phyloP scores from a whole-genome alignment of 2,797 vertebrate species.

The Agapornis canus region DNA sequence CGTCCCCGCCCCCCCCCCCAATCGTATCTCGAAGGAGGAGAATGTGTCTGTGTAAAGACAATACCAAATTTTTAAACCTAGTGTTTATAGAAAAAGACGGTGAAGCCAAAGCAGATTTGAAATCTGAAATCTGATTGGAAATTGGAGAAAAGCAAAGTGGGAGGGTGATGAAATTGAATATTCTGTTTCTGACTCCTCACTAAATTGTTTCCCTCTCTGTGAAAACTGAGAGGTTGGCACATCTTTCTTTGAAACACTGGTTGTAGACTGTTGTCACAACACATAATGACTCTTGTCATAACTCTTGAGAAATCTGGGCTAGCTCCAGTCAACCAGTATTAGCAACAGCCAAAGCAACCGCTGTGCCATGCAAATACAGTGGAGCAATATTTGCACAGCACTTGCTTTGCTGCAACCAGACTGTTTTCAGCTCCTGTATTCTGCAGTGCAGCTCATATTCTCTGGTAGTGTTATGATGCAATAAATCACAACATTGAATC shows the following conservation, averaged over 20 bases:
- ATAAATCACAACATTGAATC: not conserved
- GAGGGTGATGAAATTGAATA: not conserved
- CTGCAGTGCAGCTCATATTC: not conserved
- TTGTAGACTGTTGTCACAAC: not conserved
- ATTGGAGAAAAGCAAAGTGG: not conserved
- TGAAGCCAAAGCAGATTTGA: not conserved
- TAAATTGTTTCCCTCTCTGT: not conserved
- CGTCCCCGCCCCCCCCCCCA: fast-evolving
- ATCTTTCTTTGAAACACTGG: not conserved
- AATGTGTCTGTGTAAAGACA: not conserved
- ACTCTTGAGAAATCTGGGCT: not conserved
- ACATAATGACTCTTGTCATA: not conserved
- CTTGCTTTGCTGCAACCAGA: not conserved
- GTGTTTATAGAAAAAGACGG: not conserved
- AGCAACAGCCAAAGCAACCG: fast-evolving
- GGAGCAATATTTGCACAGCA: not conserved
- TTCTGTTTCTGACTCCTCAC: not conserved
- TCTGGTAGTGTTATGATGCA: not conserved
- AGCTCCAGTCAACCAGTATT: fast-evolving
- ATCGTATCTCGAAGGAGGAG: not conserved
- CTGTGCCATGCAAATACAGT: not conserved
- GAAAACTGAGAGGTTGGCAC: not conserved
- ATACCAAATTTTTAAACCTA: not conserved
- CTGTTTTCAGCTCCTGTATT: not conserved
- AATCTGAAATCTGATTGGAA: not conserved